These are phyloP conservation scores for Chiloscyllium punctatum DNA, from an alignment of 2,797 vertebrate genomes.

Conservation along the genomic window DNA sequence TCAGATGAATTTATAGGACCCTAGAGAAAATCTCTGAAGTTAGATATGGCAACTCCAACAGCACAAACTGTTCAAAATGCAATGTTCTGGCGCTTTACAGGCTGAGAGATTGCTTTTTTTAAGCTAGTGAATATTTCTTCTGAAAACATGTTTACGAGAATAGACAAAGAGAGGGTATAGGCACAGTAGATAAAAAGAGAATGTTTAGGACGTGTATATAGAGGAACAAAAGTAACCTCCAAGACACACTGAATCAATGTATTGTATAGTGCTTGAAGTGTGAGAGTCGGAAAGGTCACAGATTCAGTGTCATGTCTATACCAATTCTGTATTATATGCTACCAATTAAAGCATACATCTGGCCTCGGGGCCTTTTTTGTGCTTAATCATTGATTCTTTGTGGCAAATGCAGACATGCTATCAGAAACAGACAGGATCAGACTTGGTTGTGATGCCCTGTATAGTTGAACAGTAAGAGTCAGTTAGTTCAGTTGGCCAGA, in stretches of 20 bases:
- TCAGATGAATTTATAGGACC: neutral
- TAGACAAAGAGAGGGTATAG: neutral
- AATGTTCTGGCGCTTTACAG: neutral
- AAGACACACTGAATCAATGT: neutral
- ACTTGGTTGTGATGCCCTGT: neutral
- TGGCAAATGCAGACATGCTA: neutral
- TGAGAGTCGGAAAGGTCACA: neutral
- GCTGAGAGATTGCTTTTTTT: neutral
- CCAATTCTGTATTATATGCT: neutral
- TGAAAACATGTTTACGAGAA: neutral
- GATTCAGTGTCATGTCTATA: neutral
- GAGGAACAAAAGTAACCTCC: neutral
- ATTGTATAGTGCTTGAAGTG: neutral
- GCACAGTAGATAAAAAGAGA: neutral
- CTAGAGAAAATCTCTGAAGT: neutral
- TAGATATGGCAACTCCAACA: neutral
- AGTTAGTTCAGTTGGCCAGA: too few relatives aligned
- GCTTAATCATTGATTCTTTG: neutral
- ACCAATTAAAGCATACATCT: neutral
- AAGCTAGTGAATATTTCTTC: neutral
- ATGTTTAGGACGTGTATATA: neutral
- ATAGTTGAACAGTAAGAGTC: neutral
- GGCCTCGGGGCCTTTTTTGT: neutral
- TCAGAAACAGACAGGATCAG: neutral
- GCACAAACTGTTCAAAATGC: slow-evolving; percentile 5